Evolutionary conservation across 1,140 invertebrate species (phyloP), one percentile per base, ranked within the genome.

Genomic region (Globodera ellingtonae): DNA sequence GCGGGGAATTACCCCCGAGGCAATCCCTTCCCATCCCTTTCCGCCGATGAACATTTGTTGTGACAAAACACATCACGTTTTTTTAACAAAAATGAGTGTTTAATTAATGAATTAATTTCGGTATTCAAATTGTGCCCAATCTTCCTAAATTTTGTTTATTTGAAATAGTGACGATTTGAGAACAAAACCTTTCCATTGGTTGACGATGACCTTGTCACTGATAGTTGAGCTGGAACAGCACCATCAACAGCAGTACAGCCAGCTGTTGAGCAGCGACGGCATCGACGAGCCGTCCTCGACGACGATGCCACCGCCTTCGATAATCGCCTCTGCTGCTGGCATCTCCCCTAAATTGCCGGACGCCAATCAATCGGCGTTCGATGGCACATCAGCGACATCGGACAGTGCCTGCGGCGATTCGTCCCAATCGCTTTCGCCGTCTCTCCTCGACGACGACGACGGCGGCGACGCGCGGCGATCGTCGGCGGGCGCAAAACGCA

Each of bases 401-500:
- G 56, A 4, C 44, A 62, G 67, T 65, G 21, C 24, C 46, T 46
- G 18, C 46, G 69, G 48, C 48, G 21, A 50, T 46, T n/a, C 75
- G 67, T 70, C 75, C 6, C 74, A 47, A 5, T 67, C 62, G 46
- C 24, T 59, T 15, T 24, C 75, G 5, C 52, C 75, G n/a, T 67
- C 69, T 35, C 62, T 77, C 4, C n/a, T 15, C 9, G 46, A 50
- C 65, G 44, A 62, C 44, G 67, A 46, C 47, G 35, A 59, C 24
- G 69, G 75, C 46, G 59, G 35, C 35, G 52, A 69, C 24, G 48
- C 75, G 47, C 35, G 48, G 7, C 59, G 48, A 65, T n/a, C 65
- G 48, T 77, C 50, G n/a, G 65, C 48, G 21, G 44, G 35, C 24
- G 24, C 67, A 70, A 70, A 67, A 77, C 62, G 69, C 35, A 44